Percentiles rank a stretch among this genome's conserved stretches.
Evolutionary conservation across 2,113 vertebrate species (phyloP).

Genomic region (Psilopogon haemacephalus): DNA sequence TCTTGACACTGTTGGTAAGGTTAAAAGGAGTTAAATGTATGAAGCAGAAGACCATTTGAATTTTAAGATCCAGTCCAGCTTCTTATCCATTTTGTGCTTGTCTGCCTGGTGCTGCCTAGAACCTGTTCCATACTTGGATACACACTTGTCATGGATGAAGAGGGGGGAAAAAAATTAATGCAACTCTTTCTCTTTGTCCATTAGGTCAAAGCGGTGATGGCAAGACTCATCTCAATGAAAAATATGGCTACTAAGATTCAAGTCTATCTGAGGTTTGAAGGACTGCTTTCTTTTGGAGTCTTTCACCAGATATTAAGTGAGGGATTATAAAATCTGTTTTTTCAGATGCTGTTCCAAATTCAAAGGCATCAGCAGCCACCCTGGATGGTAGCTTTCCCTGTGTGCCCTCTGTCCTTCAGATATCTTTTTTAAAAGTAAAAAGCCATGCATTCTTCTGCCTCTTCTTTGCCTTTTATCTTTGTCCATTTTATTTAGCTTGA

Average conservation of each 20-base stretch:
- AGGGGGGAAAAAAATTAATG: not conserved
- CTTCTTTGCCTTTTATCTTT: not conserved
- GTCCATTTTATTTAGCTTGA: not conserved
- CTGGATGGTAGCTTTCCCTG: not conserved
- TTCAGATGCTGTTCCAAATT: not conserved
- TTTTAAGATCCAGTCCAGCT: not conserved
- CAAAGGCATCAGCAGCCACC: not conserved
- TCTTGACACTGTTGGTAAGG: not conserved
- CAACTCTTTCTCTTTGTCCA: slow-evolving; percentile 10
- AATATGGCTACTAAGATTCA: slow-evolving; percentile 88
- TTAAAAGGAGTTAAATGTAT: not conserved
- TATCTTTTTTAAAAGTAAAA: not conserved
- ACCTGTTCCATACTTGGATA: not conserved
- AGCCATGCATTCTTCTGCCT: not conserved
- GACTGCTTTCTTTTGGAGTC: not conserved
- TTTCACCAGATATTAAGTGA: not conserved
- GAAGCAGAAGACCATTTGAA: not conserved
- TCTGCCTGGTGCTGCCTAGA: not conserved
- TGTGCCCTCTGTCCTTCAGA: not conserved
- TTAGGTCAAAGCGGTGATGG: slow-evolving; percentile 94
- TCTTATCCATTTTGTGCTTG: not conserved
- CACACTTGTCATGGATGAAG: not conserved
- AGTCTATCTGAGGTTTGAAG: not conserved
- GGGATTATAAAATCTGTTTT: not conserved
- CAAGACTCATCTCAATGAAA: slow-evolving; percentile 94